phyloP scores from a whole-genome alignment of 1,140 invertebrate genomes.

The Drosophila guanche region DNA sequence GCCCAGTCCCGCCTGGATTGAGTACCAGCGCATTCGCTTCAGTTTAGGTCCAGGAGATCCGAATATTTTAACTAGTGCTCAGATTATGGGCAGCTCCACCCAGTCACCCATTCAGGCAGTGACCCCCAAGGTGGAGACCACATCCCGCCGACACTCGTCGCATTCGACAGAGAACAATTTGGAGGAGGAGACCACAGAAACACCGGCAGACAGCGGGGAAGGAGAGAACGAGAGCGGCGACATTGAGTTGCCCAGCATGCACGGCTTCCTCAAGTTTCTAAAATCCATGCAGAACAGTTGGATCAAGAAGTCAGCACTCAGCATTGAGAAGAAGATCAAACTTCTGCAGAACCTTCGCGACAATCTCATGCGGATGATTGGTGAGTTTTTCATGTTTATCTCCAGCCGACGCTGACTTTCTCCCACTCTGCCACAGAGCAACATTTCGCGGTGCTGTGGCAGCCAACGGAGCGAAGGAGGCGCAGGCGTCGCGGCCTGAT shows the following conservation, averaged over 20 bases:
- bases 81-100: conserved; percentile 25
- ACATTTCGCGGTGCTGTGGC: conserved; percentile 68
- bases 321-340: conserved; percentile 85
- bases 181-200: conserved; percentile 37
- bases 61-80: conserved; percentile 26
- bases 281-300: conserved; percentile 85
- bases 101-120: conserved; percentile 10
- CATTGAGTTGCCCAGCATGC: conserved; percentile 58
- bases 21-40: conserved; percentile 73
- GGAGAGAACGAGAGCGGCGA: conserved; percentile 9
- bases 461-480: conserved; percentile 60
- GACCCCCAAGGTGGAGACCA: conserved; percentile 66
- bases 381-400: conserved; percentile 79
- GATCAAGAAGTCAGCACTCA: conserved; percentile 84
- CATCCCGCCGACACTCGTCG: conserved; percentile 53
- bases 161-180: conserved; percentile 19
- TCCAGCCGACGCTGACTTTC: neutral
- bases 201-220: conserved; percentile 6
- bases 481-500: conserved; percentile 63
- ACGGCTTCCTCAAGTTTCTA: conserved; percentile 84
- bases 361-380: conserved; percentile 85
- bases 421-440: conserved; percentile 50
- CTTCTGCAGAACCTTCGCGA: conserved; percentile 85
- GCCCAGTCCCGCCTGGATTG: conserved; percentile 71
- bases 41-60: conserved; percentile 25